Percentiles rank a stretch among this genome's conserved stretches.
These are phyloP conservation scores for Natrix natrix DNA, from an alignment of 2,797 vertebrate species.

Conservation along the genomic window DNA sequence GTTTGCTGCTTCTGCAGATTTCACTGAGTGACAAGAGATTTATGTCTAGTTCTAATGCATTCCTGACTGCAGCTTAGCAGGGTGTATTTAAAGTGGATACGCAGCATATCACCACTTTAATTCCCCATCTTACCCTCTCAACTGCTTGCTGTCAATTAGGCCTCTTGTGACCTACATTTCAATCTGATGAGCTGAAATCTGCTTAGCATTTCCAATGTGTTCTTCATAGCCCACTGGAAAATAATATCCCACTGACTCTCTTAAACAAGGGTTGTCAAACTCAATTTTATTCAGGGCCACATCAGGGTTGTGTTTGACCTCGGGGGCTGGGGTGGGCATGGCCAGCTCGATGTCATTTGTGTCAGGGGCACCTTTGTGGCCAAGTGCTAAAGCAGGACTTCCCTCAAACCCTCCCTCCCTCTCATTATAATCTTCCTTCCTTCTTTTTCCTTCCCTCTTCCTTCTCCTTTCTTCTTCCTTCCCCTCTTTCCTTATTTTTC, in stretches of 20 bases:
- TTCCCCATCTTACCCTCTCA: neutral
- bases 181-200: neutral
- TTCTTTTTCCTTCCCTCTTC: too few relatives aligned
- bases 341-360: too few relatives aligned
- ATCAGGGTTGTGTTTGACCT: too few relatives aligned
- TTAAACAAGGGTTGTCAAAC: neutral
- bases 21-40: neutral
- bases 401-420: too few relatives aligned
- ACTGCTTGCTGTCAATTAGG: neutral
- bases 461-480: too few relatives aligned
- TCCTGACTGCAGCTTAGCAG: slow-evolving; percentile 3
- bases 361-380: too few relatives aligned
- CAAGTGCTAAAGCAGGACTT: too few relatives aligned
- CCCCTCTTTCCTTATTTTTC: too few relatives aligned
- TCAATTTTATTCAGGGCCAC: too few relatives aligned
- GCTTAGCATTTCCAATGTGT: neutral
- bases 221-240: neutral
- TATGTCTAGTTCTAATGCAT: neutral
- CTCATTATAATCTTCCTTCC: too few relatives aligned
- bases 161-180: neutral
- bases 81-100: neutral
- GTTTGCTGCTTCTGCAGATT: neutral
- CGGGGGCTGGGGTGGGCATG: too few relatives aligned
- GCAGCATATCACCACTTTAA: neutral
- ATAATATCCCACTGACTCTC: fast-evolving